Base-by-base conservation (phyloP, 2,797 vertebrate genomes). In the Eidolon dupreanum region DNA sequence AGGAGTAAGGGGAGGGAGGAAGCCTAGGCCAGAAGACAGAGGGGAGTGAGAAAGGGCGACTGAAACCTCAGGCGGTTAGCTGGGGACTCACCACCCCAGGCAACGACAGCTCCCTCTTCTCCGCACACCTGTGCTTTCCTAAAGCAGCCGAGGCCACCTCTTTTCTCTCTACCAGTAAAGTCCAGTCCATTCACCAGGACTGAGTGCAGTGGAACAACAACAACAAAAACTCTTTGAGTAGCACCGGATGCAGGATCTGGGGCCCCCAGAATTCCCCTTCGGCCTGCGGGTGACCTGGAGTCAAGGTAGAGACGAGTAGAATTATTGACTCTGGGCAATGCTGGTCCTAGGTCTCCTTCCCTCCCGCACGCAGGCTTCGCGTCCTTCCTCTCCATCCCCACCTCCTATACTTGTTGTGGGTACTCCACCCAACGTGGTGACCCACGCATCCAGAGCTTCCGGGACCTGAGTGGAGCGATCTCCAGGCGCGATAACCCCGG, bases 401-500 rank as follows among this genome's bases (percentile, higher is more conserved):
- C 8, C 8, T 1, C 28, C 15, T 17, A 20, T n/a, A 13, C 38
- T 31, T 0, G 6, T 43, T 3, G 16, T 3, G 1, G 46, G 12
- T 26, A 3, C 41, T 49, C 41, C 71, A 17, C 11, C 1, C 0
- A 6, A 68, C 19, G 5, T 26, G 49, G 38, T 57, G 41, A 33
- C 22, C 10, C 0, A 22, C 5, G 15, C 5, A 5, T 1, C 0
- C 8, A n/a, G 2, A 17, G 31, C 65, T 73, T 22, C 41, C 2
- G 22, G 57, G 9, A 15, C 17, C 68, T 19, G 6, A 5, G n/a
- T 2, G 11, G n/a, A 68, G 31, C 5, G 17, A 55, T 26, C 51
- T 6, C 0, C 0, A 16, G 16, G 51, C 19, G 28, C 1, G 20
- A 22, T 1, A 31, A 6, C 4, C 26, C 19, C 6, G 9, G 19